phyloP scores from a whole-genome alignment of 2,797 vertebrate species.

The Echeneis naucrates region DNA sequence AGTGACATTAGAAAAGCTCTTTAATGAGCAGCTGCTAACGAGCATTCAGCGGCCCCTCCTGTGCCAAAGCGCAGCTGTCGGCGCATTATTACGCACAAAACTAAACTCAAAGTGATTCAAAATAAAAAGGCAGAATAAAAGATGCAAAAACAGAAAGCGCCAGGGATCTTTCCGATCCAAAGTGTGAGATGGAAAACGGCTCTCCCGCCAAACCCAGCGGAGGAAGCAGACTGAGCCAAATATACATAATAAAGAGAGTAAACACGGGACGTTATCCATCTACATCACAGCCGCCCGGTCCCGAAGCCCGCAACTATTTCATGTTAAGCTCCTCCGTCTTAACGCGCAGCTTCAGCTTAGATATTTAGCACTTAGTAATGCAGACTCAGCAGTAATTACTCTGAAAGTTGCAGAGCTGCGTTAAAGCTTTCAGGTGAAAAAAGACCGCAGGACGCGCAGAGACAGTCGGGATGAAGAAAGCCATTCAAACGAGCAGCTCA shows the following conservation, averaged over 20 bases:
- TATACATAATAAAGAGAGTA: slow-evolving; percentile 87
- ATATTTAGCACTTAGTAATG: slow-evolving; percentile 66
- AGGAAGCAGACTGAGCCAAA: slow-evolving; percentile 82
- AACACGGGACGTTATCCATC: slow-evolving; percentile 71
- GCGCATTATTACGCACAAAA: slow-evolving; percentile 57
- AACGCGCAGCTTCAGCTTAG: slow-evolving; percentile 49
- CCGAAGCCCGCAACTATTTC: slow-evolving; percentile 69
- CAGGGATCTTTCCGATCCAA: slow-evolving; percentile 69
- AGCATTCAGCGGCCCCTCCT: not conserved
- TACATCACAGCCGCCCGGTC: slow-evolving; percentile 73
- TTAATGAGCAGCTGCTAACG: not conserved
- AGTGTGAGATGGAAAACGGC: slow-evolving; percentile 88
- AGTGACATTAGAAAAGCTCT: slow-evolving; percentile 7
- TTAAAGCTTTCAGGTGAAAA: slow-evolving; percentile 65
- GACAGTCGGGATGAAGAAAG: slow-evolving; percentile 41
- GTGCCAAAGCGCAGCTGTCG: slow-evolving; percentile 43
- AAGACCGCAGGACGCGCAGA: slow-evolving; percentile 53
- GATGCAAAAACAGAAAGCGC: slow-evolving; percentile 28
- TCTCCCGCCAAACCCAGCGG: slow-evolving; percentile 84
- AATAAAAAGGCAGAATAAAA: slow-evolving; percentile 52
- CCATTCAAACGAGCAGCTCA: slow-evolving; percentile 53
- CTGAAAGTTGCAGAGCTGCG: slow-evolving; percentile 73
- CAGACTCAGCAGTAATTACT: slow-evolving; percentile 84
- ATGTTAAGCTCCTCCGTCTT: slow-evolving; percentile 60
- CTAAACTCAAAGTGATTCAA: slow-evolving; percentile 34